Evolutionary conservation across 2,888 invertebrate species (phyloP), one percentile per base, ranked within the genome.

Genomic region (Creontiades dilutus): DNA sequence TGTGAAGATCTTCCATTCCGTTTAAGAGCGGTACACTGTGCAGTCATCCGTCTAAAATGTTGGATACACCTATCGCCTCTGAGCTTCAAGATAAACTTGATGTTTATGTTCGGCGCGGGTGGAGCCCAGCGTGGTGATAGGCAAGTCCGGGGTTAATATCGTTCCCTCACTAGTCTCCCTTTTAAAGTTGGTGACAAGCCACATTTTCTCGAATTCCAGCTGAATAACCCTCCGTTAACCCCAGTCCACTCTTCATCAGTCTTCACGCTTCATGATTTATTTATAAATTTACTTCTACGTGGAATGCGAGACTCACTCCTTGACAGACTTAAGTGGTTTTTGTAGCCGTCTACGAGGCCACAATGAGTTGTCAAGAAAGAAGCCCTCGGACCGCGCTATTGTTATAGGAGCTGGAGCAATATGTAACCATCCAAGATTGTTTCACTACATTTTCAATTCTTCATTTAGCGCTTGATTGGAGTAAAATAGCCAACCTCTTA

Each of bases 161-260:
- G 68, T 23, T 19, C 68, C n/a, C 68, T 68, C 68, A 68, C 68
- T 23, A 68, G 68, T 68, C 68, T 68, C 68, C 68, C 68, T 68
- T 68, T 68, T 80, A 80, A 46, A 80, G n/a, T 48, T 80, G 80
- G 47, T 80, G 80, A 80, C 47, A 28, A 46, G 47, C 28, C 46
- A 80, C 46, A 46, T 80, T 80, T 80, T 46, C 46, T 46, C 47
- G 46, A 37, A 80, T 46, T 80, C 80, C 80, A n/a, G n/a, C 80
- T 46, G 37, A 80, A 47, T 68, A 68, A 68, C 68, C 68, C 68
- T 27, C 23, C 0, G 68, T 68, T 68, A 68, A n/a, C 68, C 68
- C 23, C 0, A 68, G 23, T 23, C 68, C 68, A 68, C 68, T 68
- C 68, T 13, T 68, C 68, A 68, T 68, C 68, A 68, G 68, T 68